Conservation (phyloP, 2,797 vertebrate genomes). For the Microctenopoma stevenorrisi region DNA sequence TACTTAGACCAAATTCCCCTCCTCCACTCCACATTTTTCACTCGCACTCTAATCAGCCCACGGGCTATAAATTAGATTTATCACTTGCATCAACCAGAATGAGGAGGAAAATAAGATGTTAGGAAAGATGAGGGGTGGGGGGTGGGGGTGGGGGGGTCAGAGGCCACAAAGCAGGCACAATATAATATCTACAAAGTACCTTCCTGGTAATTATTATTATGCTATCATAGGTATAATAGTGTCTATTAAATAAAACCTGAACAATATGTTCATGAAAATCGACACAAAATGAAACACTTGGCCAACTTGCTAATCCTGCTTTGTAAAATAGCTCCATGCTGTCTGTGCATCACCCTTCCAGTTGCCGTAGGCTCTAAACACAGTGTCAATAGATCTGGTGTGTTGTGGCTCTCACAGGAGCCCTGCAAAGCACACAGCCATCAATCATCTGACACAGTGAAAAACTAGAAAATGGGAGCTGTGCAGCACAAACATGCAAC, state of each 20-base stretch:
- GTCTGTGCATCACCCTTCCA: constrained; percentile 21
- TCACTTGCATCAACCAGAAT: constrained; percentile 70
- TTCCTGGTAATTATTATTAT: neutral
- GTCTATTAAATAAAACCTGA: neutral
- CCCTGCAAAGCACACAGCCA: constrained; percentile 42
- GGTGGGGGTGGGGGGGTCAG: constrained; percentile 38
- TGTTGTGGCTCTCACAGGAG: constrained; percentile 45
- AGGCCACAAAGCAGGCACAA: constrained; percentile 51
- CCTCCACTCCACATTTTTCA: constrained; percentile 75
- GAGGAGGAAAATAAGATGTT: constrained; percentile 38
- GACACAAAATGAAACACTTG: neutral
- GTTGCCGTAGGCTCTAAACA: constrained; percentile 39
- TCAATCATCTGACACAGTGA: constrained; percentile 44
- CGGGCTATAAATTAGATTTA: constrained; percentile 81
- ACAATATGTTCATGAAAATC: neutral
- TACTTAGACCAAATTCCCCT: constrained; percentile 63
- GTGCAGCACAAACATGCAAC: constrained; percentile 27
- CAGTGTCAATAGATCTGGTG: constrained; percentile 48
- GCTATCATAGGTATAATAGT: too few species aligned
- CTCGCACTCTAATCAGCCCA: constrained; percentile 77
- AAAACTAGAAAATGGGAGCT: constrained; percentile 17
- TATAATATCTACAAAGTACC: neutral
- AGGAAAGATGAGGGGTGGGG: constrained; percentile 33
- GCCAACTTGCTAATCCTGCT: constrained; percentile 20
- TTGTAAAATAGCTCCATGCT: constrained; percentile 17